phyloP scores from a whole-genome alignment of 2,797 vertebrate genomes.

The Yasuhikotakia modesta region DNA sequence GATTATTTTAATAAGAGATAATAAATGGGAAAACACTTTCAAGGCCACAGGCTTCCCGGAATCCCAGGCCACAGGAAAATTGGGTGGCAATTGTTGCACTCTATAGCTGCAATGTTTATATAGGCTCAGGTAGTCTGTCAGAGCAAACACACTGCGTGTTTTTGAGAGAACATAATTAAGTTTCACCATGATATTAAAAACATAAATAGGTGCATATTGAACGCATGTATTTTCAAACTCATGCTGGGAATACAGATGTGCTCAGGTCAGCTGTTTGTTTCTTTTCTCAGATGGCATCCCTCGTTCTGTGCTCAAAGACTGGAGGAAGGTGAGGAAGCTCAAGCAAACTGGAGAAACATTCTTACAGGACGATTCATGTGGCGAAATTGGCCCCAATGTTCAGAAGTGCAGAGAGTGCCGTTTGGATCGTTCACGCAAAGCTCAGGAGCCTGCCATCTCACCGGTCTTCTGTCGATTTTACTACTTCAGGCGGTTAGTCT shows the following conservation, averaged over 20 bases:
- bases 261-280: slow-evolving; percentile 54
- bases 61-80: background rate
- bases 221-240: background rate
- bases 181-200: slow-evolving; percentile 13
- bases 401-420: slow-evolving; percentile 98
- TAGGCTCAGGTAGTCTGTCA: background rate
- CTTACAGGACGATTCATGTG: slow-evolving; percentile 96
- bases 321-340: slow-evolving; percentile 98
- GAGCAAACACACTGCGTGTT: background rate
- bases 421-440: slow-evolving; percentile 90
- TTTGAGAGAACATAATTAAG: background rate
- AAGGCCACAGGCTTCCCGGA: too few relatives aligned
- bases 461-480: slow-evolving; percentile 99
- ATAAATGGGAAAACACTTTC: background rate
- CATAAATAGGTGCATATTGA: background rate
- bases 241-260: background rate
- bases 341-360: slow-evolving; percentile 97
- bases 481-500: slow-evolving; percentile 93
- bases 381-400: slow-evolving; percentile 95
- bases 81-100: background rate
- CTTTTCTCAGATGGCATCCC: slow-evolving; percentile 87
- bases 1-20: background rate
- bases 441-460: slow-evolving; percentile 90
- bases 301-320: slow-evolving; percentile 96
- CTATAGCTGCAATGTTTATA: background rate